These are phyloP conservation scores for Ceratosolen solmsi DNA, from an alignment of 1,140 invertebrate genomes.

Conservation along the genomic window DNA sequence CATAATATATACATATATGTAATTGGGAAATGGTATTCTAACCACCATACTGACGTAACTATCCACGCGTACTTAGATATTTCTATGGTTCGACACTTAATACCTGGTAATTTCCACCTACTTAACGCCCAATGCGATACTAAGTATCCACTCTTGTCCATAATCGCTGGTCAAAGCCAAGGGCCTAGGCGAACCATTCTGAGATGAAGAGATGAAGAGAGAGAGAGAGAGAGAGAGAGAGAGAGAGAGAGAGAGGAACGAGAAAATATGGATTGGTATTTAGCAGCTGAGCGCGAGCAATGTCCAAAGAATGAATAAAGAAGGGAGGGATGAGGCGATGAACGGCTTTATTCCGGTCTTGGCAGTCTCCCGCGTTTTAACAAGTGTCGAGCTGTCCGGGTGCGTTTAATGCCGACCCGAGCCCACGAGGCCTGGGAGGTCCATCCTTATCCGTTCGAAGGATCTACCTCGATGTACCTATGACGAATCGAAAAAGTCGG, in stretches of 20 bases:
- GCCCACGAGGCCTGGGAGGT: not conserved
- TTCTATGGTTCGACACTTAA: not conserved
- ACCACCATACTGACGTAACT: too few species aligned
- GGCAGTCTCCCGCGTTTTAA: not conserved
- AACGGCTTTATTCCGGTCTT: not conserved
- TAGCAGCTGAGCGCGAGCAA: too few species aligned
- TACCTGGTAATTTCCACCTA: not conserved
- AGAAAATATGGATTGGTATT: too few species aligned
- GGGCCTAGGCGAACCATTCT: too few species aligned
- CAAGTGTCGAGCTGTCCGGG: conserved; percentile 42
- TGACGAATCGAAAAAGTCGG: conserved; percentile 9
- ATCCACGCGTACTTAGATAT: not conserved
- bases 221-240: too few species aligned
- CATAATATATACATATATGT: not conserved
- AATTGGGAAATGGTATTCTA: not conserved
- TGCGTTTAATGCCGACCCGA: conserved; percentile 1
- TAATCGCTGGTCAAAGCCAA: too few species aligned
- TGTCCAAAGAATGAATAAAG: not conserved
- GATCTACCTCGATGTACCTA: not conserved
- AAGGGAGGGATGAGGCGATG: not conserved
- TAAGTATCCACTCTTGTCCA: too few species aligned
- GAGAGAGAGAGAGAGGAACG: too few species aligned
- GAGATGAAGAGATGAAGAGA: too few species aligned
- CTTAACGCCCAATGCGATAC: too few species aligned
- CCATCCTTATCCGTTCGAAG: not conserved